phyloP scores from a whole-genome alignment of 37 sponge, comb jelly and placozoan genomes.

The Spongia lamella region DNA sequence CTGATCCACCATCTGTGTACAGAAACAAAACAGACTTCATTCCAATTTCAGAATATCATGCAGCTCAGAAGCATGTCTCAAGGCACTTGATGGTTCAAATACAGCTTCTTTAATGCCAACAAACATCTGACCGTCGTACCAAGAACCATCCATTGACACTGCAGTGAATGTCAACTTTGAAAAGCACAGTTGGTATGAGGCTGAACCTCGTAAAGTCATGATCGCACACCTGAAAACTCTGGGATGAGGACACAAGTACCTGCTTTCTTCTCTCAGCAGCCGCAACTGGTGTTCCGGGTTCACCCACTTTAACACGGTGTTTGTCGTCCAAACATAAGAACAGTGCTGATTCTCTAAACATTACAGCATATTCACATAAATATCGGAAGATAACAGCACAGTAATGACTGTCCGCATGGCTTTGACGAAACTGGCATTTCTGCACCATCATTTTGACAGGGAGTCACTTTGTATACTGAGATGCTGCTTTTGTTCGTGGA shows the following conservation, averaged over 20 bases:
- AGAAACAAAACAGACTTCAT: conserved; percentile 1
- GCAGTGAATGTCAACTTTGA: conserved; percentile 12
- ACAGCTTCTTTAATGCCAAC: conserved; percentile 18
- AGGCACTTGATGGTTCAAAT: conserved; percentile 2
- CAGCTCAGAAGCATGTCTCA: conserved; percentile 26
- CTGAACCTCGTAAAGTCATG: conserved; percentile 36
- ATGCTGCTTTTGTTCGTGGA: conserved; percentile 11
- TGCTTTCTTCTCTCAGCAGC: conserved; percentile 15
- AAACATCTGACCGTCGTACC: not conserved
- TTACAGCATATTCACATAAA: conserved; percentile 26
- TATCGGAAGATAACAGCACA: conserved; percentile 37
- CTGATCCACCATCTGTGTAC: conserved; percentile 40
- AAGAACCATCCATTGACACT: not conserved
- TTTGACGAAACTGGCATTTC: conserved; percentile 26
- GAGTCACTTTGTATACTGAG: conserved; percentile 1
- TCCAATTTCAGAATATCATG: not conserved
- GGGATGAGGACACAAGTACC: conserved; percentile 4
- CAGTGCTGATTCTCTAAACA: too few species aligned
- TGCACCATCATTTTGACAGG: conserved; percentile 34
- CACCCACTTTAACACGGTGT: conserved; percentile 25
- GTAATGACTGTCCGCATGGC: conserved; percentile 18
- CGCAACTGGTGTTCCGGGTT: conserved; percentile 19
- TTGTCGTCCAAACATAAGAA: conserved; percentile 17
- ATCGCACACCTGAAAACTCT: conserved; percentile 16
- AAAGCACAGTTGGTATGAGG: conserved; percentile 10